phyloP scores from a whole-genome alignment of 1,140 invertebrate species.

The Pseudomyrmex pallidus region DNA sequence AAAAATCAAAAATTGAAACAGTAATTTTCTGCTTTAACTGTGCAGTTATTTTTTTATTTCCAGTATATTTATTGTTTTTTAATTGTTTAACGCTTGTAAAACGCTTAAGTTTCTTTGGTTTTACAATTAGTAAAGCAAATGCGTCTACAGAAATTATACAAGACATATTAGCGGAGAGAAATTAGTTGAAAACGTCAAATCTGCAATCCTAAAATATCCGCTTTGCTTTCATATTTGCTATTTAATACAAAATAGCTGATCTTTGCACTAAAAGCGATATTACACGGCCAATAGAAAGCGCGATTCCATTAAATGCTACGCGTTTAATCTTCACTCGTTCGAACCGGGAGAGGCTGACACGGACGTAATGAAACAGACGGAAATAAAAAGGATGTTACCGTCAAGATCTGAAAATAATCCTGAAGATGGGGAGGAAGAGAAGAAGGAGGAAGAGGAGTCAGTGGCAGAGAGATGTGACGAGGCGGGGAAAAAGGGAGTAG shows the following conservation, averaged over 20 bases:
- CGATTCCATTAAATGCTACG: slow-evolving; percentile 40
- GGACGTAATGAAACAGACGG: slow-evolving; percentile 47
- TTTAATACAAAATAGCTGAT: slow-evolving; percentile 15
- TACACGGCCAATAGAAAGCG: slow-evolving; percentile 20
- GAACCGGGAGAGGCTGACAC: slow-evolving; percentile 39
- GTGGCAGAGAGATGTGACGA: neutral
- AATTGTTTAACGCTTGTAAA: too few relatives aligned
- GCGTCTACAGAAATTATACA: neutral
- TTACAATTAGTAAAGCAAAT: neutral
- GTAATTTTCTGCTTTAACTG: too few relatives aligned
- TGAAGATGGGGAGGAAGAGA: slow-evolving; percentile 14
- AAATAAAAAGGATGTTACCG: slow-evolving; percentile 60
- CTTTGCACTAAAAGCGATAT: slow-evolving; percentile 8
- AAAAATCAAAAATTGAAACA: too few relatives aligned
- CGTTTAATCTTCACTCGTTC: slow-evolving; percentile 58
- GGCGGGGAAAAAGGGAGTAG: slow-evolving; percentile 10
- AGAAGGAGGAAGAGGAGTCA: neutral
- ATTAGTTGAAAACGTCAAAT: neutral
- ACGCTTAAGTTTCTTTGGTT: neutral
- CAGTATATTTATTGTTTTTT: too few relatives aligned
- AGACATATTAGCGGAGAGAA: neutral
- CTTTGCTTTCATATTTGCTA: slow-evolving; percentile 19
- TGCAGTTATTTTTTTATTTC: too few relatives aligned
- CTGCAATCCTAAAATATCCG: neutral
- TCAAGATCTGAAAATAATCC: slow-evolving; percentile 61